Evolutionary conservation across 2,797 vertebrate species (phyloP).

Genomic region (Synanceia verrucosa): DNA sequence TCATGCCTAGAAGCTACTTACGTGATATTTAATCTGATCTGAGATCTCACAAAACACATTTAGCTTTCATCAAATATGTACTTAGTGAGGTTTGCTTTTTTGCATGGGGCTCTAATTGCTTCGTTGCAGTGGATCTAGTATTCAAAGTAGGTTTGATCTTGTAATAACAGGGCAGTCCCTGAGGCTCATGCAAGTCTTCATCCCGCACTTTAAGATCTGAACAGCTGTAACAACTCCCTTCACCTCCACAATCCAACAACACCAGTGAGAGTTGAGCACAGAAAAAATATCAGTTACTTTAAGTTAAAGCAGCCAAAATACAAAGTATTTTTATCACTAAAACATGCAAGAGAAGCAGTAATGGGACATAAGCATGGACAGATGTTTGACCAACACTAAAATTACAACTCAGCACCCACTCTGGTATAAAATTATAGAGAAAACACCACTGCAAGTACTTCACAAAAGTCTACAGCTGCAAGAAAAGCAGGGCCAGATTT

Average conservation of each 20-base stretch:
- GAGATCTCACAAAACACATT: slow-evolving; percentile 2
- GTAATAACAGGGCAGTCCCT: slow-evolving; percentile 63
- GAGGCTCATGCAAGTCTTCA: slow-evolving; percentile 49
- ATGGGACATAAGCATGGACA: slow-evolving; percentile 36
- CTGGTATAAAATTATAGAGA: slow-evolving; percentile 65
- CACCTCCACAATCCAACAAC: slow-evolving; percentile 36
- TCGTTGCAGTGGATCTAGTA: slow-evolving; percentile 23
- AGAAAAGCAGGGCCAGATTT: slow-evolving; percentile 36
- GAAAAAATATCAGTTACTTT: not conserved
- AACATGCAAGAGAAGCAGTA: slow-evolving; percentile 38
- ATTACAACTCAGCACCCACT: slow-evolving; percentile 48
- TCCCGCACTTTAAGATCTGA: slow-evolving; percentile 46
- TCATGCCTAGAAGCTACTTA: not conserved
- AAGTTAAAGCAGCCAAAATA: not conserved
- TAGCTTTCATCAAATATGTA: not conserved
- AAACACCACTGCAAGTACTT: slow-evolving; percentile 17
- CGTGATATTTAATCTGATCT: not conserved
- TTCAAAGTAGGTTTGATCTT: slow-evolving; percentile 48
- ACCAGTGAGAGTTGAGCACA: slow-evolving; percentile 26
- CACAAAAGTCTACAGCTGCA: slow-evolving; percentile 16
- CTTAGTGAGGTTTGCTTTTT: not conserved
- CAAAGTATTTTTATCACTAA: slow-evolving; percentile 43
- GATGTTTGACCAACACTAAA: slow-evolving; percentile 58
- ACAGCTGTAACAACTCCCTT: slow-evolving; percentile 64
- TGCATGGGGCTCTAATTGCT: slow-evolving; percentile 5